These are phyloP conservation scores for Drosophila greeni DNA, from an alignment of 2,888 invertebrate genomes.

Conservation along the genomic window DNA sequence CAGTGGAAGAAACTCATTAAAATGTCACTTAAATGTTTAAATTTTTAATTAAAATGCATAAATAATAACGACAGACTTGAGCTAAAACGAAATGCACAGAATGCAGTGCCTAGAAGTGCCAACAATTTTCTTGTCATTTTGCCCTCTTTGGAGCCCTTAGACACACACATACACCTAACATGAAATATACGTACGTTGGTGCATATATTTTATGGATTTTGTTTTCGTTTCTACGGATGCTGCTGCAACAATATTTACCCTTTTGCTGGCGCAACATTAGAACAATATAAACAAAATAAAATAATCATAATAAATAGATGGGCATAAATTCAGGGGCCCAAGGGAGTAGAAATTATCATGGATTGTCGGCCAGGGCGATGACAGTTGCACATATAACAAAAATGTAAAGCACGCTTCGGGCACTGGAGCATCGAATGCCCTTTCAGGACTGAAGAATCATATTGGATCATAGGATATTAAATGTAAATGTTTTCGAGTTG, in stretches of 20 bases:
- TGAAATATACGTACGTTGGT: conserved; percentile 11
- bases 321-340: conserved; percentile 44
- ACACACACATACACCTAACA: neutral
- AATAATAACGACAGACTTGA: conserved; percentile 56
- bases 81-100: conserved; percentile 38
- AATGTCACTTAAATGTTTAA: conserved; percentile 68
- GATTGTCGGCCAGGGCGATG: conserved; percentile 38
- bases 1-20: conserved; percentile 64
- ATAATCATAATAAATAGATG: conserved; percentile 64
- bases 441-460: neutral
- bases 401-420: neutral
- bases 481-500: neutral
- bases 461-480: neutral
- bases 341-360: conserved; percentile 34
- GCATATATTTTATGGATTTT: conserved; percentile 43
- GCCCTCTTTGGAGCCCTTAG: conserved; percentile 25
- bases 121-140: conserved; percentile 26
- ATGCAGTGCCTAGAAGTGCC: conserved; percentile 35
- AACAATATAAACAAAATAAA: conserved; percentile 63
- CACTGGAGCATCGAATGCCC: neutral
- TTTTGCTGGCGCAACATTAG: conserved; percentile 58
- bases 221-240: conserved; percentile 40
- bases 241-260: conserved; percentile 61
- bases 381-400: conserved; percentile 21
- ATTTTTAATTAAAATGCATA: conserved; percentile 73